Evolutionary conservation across 2,113 vertebrate genomes (phyloP).

Genomic region (Oceanites oceanicus): DNA sequence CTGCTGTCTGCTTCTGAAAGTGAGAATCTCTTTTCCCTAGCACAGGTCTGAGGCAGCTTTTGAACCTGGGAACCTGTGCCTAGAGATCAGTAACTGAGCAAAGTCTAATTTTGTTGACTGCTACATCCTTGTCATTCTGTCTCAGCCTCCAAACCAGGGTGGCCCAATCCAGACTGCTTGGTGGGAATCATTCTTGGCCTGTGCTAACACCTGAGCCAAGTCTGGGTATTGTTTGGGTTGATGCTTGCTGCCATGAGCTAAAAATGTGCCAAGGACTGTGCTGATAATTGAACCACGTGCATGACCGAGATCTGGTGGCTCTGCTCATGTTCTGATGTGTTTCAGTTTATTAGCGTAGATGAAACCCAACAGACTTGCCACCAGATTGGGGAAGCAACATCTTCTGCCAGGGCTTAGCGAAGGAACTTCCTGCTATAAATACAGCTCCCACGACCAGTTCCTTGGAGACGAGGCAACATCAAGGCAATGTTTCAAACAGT

Average conservation of each 20-base stretch:
- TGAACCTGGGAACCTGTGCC: background rate
- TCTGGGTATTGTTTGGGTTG: background rate
- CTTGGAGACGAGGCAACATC: background rate
- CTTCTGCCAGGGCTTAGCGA: background rate
- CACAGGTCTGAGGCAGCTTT: background rate
- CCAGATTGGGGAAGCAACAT: background rate
- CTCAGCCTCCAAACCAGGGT: background rate
- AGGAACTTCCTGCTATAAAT: background rate
- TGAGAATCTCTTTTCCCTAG: background rate
- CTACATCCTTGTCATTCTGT: background rate
- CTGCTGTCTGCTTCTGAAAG: background rate
- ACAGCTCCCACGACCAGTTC: background rate
- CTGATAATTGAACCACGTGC: background rate
- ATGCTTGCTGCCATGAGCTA: background rate
- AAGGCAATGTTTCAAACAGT: background rate
- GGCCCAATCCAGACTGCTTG: background rate
- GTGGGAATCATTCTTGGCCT: background rate
- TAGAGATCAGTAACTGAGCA: background rate
- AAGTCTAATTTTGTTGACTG: background rate
- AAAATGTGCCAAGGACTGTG: background rate
- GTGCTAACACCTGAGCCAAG: background rate
- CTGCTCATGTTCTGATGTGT: background rate
- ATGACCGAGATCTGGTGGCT: background rate
- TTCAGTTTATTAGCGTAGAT: background rate
- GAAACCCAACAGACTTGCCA: background rate